Conservation (phyloP, 2,113 vertebrate species). For the Emydocephalus ijimae region DNA sequence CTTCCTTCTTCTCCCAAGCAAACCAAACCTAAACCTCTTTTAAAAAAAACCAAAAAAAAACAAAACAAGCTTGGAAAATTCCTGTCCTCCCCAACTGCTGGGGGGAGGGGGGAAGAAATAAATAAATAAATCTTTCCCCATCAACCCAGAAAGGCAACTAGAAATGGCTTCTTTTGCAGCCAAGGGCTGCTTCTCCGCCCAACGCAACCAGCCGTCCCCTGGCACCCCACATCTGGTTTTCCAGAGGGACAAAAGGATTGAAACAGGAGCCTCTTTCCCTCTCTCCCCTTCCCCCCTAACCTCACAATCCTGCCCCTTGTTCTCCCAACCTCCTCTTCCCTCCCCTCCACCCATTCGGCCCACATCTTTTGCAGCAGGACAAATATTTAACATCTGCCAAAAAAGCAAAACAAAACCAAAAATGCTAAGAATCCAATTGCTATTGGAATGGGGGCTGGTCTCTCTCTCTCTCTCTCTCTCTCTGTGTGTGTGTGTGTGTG, state of each 20-base stretch:
- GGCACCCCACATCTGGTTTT: conserved; percentile 53
- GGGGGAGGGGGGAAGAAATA: too few species aligned
- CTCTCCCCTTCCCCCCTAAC: too few species aligned
- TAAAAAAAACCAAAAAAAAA: too few species aligned
- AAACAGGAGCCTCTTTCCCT: not conserved
- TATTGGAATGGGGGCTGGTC: not conserved
- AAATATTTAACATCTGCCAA: conserved; percentile 16
- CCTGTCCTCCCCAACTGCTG: not conserved
- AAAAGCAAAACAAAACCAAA: not conserved
- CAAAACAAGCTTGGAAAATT: too few species aligned
- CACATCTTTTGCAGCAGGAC: not conserved
- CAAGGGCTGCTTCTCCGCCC: not conserved
- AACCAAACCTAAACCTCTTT: not conserved
- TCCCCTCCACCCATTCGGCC: not conserved
- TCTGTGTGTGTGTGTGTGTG: too few species aligned
- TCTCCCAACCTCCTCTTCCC: conserved; percentile 16
- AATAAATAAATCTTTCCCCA: not conserved
- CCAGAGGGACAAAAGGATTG: conserved; percentile 22
- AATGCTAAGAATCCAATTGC: not conserved
- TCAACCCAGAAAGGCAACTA: not conserved
- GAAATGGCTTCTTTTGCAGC: not conserved
- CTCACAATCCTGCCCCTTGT: conserved; percentile 7
- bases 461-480: too few species aligned
- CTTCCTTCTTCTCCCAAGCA: not conserved
- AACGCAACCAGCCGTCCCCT: not conserved